Evolutionary conservation across 2,113 vertebrate genomes (phyloP).

Genomic region (Vulpes ferrilata): DNA sequence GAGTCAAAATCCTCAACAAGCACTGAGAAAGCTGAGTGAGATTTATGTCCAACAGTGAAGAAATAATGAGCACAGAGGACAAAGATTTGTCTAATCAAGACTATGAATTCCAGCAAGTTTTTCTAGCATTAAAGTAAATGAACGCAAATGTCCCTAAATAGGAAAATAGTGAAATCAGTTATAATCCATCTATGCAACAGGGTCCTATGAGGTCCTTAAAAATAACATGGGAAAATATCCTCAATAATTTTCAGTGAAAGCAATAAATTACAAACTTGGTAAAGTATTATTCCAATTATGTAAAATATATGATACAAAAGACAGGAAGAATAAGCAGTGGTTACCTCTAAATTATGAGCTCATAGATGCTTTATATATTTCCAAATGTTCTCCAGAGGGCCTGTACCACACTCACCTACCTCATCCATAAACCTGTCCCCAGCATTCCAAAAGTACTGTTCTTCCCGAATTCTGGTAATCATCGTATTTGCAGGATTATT

Average conservation of each 20-base stretch:
- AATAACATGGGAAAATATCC: background rate
- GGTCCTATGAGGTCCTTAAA: slow-evolving; percentile 9
- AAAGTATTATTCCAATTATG: background rate
- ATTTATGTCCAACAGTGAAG: background rate
- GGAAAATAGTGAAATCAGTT: background rate
- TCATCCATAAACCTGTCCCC: background rate
- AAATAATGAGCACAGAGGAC: background rate
- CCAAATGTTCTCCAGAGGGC: background rate
- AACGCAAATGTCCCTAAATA: background rate
- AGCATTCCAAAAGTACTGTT: background rate
- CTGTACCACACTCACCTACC: accelerated
- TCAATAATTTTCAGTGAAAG: background rate
- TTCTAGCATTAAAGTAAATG: background rate
- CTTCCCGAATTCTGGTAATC: background rate
- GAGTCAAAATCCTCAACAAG: background rate
- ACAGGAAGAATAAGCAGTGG: background rate
- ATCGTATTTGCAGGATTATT: background rate
- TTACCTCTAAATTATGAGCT: background rate
- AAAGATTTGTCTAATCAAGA: background rate
- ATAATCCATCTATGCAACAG: background rate
- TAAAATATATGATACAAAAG: background rate
- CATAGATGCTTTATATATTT: background rate
- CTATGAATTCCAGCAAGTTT: background rate
- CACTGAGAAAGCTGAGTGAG: background rate
- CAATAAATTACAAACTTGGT: background rate